These are phyloP conservation scores for Tiliacea aurago DNA, from an alignment of 2,888 invertebrate genomes.

Conservation along the genomic window DNA sequence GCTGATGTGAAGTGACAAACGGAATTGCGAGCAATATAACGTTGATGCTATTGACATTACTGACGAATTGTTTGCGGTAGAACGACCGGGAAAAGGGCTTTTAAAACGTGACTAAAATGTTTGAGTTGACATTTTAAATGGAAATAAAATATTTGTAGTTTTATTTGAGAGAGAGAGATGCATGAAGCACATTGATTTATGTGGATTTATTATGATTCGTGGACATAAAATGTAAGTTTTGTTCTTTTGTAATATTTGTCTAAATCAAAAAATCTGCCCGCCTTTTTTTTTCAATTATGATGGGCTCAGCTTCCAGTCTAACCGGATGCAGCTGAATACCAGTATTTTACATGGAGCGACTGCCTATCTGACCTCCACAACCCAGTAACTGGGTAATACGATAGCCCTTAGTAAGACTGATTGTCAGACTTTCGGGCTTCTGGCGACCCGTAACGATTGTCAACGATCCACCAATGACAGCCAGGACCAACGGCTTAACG, in stretches of 20 bases:
- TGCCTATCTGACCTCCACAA: too few species aligned
- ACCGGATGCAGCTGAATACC: too few species aligned
- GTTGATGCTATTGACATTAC: conserved; percentile 46
- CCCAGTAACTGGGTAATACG: too few species aligned
- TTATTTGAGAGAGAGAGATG: neutral
- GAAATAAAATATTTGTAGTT: conserved; percentile 24
- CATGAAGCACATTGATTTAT: neutral
- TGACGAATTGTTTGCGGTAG: conserved; percentile 51
- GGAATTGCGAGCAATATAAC: conserved; percentile 52
- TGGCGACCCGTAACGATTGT: too few species aligned
- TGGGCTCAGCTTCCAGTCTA: too few species aligned
- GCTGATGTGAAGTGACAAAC: conserved; percentile 38
- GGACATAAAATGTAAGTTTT: neutral
- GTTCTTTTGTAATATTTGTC: neutral
- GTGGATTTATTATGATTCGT: conserved; percentile 13
- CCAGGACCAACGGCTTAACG: too few species aligned
- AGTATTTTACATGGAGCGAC: too few species aligned
- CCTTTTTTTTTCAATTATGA: too few species aligned
- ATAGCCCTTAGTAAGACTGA: too few species aligned
- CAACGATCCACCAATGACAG: too few species aligned
- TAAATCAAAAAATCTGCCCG: too few species aligned
- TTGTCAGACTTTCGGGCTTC: too few species aligned
- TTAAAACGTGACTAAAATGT: conserved; percentile 36
- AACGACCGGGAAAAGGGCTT: conserved; percentile 46
- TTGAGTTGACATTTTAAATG: conserved; percentile 21